Base-by-base conservation (phyloP, 2,113 vertebrate genomes). In the Myrmophylax atrothorax region DNA sequence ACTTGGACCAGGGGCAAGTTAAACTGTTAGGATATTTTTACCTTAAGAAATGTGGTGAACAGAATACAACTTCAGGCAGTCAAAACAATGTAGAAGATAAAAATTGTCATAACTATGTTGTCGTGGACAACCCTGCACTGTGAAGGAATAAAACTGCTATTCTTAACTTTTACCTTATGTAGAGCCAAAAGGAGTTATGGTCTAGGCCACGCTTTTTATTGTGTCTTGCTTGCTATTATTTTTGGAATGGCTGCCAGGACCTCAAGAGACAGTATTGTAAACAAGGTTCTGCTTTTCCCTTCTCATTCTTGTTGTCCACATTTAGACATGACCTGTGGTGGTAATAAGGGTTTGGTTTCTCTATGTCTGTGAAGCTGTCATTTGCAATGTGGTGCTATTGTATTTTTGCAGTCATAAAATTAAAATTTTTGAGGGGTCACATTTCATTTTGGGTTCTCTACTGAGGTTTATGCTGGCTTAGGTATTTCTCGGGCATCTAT, bases 191-290 rank as follows among this genome's bases (percentile, higher is more conserved):
- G 60, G 24, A 89, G 28, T 55, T 60, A 40, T 81, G 24, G 67
- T 95, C 56, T 49, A 64, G 64, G 68, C 40, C 47, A 6, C 1
- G 5, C 15, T 67, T 88, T 81, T 66, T 94, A 37, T 70, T 77
- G 64, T 84, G 68, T 75, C 80, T 80, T 88, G 25, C 35, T 86
- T 64, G 69, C 38, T 88, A n/a, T 94, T 86, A 64, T 84, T 95
- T 81, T 86, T 91, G 82, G 66, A 75, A 91, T 77, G 38, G 33
- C 50, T 91, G 69, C 53, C 67, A 3, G 1, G 77, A 38, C 35
- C 33, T 90, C 78, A 55, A 64, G 63, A 80, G 78, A 44, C 7
- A 9, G 12, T 66, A 50, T 12, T 90, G 53, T 70, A 88, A 91
- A 93, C 31, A 88, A 59, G 31, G n/a, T 63, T 53, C 9, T 70